Evolutionary conservation across 2,888 invertebrate species (phyloP).

Genomic region (Limnephilus lunatus): DNA sequence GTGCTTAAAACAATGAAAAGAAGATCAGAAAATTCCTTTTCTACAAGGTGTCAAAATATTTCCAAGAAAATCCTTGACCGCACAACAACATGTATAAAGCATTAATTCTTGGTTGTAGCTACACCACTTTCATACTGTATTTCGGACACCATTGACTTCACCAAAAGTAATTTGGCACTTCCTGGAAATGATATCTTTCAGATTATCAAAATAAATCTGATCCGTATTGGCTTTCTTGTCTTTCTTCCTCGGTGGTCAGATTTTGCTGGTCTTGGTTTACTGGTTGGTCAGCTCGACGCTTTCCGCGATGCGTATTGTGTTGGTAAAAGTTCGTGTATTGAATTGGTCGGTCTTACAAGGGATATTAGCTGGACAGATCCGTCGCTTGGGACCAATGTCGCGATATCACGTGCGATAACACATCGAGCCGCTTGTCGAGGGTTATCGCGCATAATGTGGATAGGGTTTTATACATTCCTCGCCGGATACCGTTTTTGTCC

Average conservation of each 20-base stretch:
- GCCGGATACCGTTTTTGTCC: not conserved
- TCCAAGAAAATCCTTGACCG: slow-evolving; percentile 13
- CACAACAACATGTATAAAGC: not conserved
- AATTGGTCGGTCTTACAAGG: slow-evolving; percentile 43
- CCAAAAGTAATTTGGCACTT: not conserved
- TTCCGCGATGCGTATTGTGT: slow-evolving; percentile 18
- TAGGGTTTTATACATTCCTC: slow-evolving; percentile 8
- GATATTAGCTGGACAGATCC: slow-evolving; percentile 49
- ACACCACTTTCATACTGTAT: not conserved
- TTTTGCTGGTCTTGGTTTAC: not conserved
- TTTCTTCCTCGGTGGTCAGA: slow-evolving; percentile 7
- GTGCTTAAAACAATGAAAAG: not conserved
- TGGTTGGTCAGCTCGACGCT: not conserved
- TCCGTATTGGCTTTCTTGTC: not conserved
- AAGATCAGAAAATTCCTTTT: not conserved
- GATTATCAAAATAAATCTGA: not conserved
- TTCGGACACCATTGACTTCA: not conserved
- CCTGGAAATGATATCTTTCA: not conserved
- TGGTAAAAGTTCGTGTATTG: slow-evolving; percentile 11
- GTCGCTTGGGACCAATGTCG: slow-evolving; percentile 48
- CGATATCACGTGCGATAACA: slow-evolving; percentile 51
- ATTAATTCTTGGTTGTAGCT: slow-evolving; percentile 1
- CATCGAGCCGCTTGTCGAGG: slow-evolving; percentile 28
- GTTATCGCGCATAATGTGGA: slow-evolving; percentile 30
- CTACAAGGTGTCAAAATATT: not conserved